Conservation (phyloP, 2,888 invertebrate genomes). For the Bugulina stolonifera region DNA sequence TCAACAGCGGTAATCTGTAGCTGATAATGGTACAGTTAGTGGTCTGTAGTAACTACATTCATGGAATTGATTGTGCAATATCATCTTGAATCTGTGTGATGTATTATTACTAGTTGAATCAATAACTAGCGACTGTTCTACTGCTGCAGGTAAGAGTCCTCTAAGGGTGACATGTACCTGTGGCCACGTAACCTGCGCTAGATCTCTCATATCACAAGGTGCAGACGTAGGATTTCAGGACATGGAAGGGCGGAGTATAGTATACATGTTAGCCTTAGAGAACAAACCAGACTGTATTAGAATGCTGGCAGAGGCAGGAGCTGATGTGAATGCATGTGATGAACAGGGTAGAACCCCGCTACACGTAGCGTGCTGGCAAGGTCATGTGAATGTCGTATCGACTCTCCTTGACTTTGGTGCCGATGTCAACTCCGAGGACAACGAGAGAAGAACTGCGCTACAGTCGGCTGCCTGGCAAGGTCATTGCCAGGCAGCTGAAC, state of each 20-base stretch:
- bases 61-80: too few species aligned
- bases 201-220: constrained; percentile 35
- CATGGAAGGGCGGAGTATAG: constrained; percentile 82
- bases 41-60: too few species aligned
- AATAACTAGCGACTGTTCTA: too few species aligned
- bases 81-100: too few species aligned
- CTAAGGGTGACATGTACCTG: constrained; percentile 69
- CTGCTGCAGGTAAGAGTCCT: constrained; percentile 55
- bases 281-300: constrained; percentile 39
- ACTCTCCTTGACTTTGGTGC: constrained; percentile 77
- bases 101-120: too few species aligned
- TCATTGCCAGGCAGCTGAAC: constrained; percentile 73
- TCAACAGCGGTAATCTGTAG: too few species aligned
- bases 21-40: too few species aligned
- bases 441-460: constrained; percentile 68
- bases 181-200: constrained; percentile 63
- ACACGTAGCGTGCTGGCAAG: constrained; percentile 75
- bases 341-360: constrained; percentile 75
- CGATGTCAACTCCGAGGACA: constrained; percentile 63
- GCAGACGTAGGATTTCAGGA: constrained; percentile 83
- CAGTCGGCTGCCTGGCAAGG: constrained; percentile 97
- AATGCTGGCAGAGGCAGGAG: constrained; percentile 49
- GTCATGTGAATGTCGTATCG: constrained; percentile 86
- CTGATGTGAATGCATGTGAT: constrained; percentile 76
- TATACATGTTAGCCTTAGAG: constrained; percentile 74